Evolutionary conservation across 2,113 vertebrate species (phyloP), one percentile per base, ranked within the genome.

Genomic region (Danionella cerebrum): DNA sequence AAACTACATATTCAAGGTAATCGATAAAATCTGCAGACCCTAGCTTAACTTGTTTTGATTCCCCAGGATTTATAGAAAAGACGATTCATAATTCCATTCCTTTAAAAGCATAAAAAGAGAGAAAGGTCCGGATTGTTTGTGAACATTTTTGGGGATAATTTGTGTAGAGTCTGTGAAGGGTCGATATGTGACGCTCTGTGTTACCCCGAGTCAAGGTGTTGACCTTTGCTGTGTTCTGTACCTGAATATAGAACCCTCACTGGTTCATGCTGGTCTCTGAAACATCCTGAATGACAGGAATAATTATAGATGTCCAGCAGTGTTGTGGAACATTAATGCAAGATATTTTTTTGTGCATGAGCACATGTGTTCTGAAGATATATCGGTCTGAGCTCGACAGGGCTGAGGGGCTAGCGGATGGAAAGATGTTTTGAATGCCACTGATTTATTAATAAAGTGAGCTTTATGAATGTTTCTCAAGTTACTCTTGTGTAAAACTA

Each of bases 391-490:
- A 80, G 84, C 73, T 71, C 72, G 77, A 73, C 76, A 77, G 84
- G 79, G 77, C 25, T 1, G 11, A 74, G 57, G 77, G 78, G 64
- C 72, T 82, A 79, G 79, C 78, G 74, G 70, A 73, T 82, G 47
- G 70, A 73, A 71, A 80, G 83, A 86, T 89, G 55, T 77, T 81
- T 80, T 52, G 69, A 79, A 84, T 88, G 80, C 82, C 82, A 74
- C 45, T 67, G 79, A 82, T 87, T 85, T 89, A 89, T 89, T 88
- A 87, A 89, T 89, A 90, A 82, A 85, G 83, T 64, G 51, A n/a
- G 74, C 74, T 85, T 78, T 81, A 81, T 76, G 75, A 75, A 69
- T 70, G 65, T 83, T 33, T 39, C 75, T 86, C 80, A 66, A 73
- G 75, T 88, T 86, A 82, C 81, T 70, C 55, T 38, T 45, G 72